Percentiles rank a stretch among this genome's conserved stretches.
Evolutionary conservation across 1,140 invertebrate species (phyloP).

Genomic region (Euglossa dilemma): DNA sequence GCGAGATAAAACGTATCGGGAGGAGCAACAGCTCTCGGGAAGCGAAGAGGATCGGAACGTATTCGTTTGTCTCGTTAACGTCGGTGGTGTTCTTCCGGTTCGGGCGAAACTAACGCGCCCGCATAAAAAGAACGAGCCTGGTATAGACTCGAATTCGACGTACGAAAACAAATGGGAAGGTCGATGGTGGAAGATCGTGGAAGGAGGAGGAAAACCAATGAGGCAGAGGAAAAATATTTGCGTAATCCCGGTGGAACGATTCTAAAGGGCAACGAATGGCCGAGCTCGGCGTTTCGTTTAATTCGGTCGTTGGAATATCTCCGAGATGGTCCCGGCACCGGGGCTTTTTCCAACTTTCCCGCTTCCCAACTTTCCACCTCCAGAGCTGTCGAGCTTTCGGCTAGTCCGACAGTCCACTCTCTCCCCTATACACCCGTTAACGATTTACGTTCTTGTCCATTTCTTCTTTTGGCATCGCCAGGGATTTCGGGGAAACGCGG

Average conservation of each 20-base stretch:
- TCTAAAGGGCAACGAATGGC: conserved; percentile 11
- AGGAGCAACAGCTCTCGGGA: background rate
- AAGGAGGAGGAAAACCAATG: conserved; percentile 16
- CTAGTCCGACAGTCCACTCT: no score
- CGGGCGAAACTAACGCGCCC: background rate
- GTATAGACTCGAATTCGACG: conserved; percentile 1
- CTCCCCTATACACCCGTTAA: background rate
- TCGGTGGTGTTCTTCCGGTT: background rate
- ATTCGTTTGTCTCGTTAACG: conserved; percentile 27
- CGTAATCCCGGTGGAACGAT: conserved; percentile 26
- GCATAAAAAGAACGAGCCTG: conserved; percentile 8
- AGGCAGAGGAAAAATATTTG: conserved; percentile 38
- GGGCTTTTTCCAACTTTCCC: background rate
- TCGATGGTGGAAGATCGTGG: conserved; percentile 18
- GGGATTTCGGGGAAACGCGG: no score
- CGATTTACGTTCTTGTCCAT: background rate
- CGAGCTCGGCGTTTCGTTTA: conserved; percentile 13
- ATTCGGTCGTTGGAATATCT: conserved; percentile 18
- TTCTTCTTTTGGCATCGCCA: no score
- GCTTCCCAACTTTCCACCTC: background rate
- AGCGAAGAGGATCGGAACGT: background rate
- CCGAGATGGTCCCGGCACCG: background rate
- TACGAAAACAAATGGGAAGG: conserved; percentile 57
- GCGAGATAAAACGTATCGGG: background rate
- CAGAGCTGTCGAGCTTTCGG: background rate